A percentile compares a stretch with the other conserved stretches of the same genome.
Conservation (phyloP, 2,888 invertebrate species). For the Ormia ochracea region DNA sequence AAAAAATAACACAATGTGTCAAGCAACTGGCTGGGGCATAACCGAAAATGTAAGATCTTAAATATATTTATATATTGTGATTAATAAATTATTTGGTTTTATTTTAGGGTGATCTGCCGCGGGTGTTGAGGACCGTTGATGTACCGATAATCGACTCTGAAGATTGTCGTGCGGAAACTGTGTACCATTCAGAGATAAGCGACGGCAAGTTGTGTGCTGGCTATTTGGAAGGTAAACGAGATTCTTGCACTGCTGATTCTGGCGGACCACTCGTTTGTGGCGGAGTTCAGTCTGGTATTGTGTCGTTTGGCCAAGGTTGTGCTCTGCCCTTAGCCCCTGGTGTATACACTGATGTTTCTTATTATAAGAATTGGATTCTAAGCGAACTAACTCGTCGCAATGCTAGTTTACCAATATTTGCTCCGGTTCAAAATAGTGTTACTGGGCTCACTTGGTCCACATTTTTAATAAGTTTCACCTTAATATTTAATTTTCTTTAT, state of each 20-base stretch:
- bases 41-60: conserved; percentile 66
- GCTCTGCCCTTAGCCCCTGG: conserved; percentile 85
- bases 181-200: conserved; percentile 77
- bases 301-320: conserved; percentile 90
- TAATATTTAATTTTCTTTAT: conserved; percentile 13
- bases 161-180: conserved; percentile 71
- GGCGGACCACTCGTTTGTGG: conserved; percentile 85
- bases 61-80: not conserved
- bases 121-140: conserved; percentile 68
- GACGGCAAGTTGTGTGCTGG: conserved; percentile 87
- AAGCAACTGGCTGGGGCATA: conserved; percentile 74
- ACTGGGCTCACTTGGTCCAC: conserved; percentile 2
- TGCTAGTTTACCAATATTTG: conserved; percentile 36
- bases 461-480: conserved; percentile 9
- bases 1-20: conserved; percentile 67
- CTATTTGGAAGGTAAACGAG: conserved; percentile 84
- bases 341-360: conserved; percentile 83
- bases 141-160: conserved; percentile 66
- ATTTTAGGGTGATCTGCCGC: conserved; percentile 62
- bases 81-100: not conserved
- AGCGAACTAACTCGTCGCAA: not conserved
- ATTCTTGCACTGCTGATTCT: conserved; percentile 89
- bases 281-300: conserved; percentile 85
- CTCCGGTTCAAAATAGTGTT: not conserved
- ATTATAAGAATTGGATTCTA: conserved; percentile 58